Conservation (phyloP, 2,797 vertebrate genomes). For the Anabacerthia variegaticeps region DNA sequence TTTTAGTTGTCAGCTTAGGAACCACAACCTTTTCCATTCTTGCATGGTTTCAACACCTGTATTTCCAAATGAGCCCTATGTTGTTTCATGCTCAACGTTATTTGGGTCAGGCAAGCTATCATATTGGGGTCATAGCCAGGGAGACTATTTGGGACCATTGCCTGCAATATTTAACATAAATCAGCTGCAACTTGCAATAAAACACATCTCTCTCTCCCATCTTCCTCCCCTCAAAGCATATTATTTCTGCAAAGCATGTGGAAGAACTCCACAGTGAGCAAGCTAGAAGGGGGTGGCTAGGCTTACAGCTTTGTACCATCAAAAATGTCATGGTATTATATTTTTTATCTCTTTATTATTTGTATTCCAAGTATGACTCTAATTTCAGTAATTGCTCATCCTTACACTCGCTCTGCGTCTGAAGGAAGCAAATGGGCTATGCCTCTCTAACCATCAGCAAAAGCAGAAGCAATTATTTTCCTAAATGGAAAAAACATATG, state of each 20-base stretch:
- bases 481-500: not conserved
- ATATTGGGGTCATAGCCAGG: not conserved
- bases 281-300: not conserved
- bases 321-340: not conserved
- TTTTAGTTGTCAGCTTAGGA: not conserved
- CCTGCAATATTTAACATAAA: not conserved
- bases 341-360: not conserved
- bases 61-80: not conserved
- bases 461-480: not conserved
- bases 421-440: not conserved
- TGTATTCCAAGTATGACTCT: not conserved
- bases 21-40: not conserved
- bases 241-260: not conserved
- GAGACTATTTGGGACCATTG: rapidly evolving
- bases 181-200: not conserved
- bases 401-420: rapidly evolving
- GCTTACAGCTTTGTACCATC: not conserved
- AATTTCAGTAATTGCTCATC: not conserved
- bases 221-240: not conserved
- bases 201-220: not conserved
- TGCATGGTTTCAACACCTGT: not conserved
- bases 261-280: not conserved
- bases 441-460: not conserved
- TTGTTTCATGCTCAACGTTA: not conserved
- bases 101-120: constrained; percentile 11